Conservation (phyloP, 2,888 invertebrate genomes). For the Fragum fragum region DNA sequence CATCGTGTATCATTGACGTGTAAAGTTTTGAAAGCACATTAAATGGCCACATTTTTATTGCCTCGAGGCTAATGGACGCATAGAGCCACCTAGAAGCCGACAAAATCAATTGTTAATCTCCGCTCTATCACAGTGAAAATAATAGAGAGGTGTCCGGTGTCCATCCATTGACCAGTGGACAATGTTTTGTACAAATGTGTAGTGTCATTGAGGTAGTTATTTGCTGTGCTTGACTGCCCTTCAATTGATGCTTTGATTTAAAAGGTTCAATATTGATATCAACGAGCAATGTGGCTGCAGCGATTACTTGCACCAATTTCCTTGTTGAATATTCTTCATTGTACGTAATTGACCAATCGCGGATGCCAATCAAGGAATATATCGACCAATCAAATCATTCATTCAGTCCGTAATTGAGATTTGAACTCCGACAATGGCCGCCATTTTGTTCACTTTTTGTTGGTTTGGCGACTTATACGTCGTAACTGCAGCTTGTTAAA, state of each 20-base stretch:
- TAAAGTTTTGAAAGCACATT: conserved; percentile 30
- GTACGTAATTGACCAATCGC: too few species aligned
- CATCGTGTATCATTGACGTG: conserved; percentile 23
- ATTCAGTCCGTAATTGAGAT: too few species aligned
- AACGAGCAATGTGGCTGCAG: not conserved
- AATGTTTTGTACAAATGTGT: conserved; percentile 48
- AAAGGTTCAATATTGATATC: conserved; percentile 28
- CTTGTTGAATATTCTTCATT: not conserved
- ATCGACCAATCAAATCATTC: too few species aligned
- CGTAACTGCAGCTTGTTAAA: too few species aligned
- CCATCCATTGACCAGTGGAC: conserved; percentile 42
- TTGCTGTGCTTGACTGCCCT: conserved; percentile 34
- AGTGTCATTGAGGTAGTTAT: conserved; percentile 33
- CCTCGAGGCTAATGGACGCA: conserved; percentile 50
- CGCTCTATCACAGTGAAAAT: conserved; percentile 42
- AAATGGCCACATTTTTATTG: conserved; percentile 60
- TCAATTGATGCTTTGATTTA: conserved; percentile 34
- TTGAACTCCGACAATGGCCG: too few species aligned
- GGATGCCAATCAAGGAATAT: too few species aligned
- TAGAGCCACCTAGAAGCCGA: conserved; percentile 48
- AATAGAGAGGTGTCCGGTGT: conserved; percentile 46
- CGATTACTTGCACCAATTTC: not conserved
- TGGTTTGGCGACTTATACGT: too few species aligned
- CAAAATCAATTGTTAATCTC: conserved; percentile 66
- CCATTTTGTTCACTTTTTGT: too few species aligned